Percentiles rank a stretch among this genome's conserved stretches.
Conservation (phyloP, 2,888 invertebrate species). For the Monochamus alternatus region DNA sequence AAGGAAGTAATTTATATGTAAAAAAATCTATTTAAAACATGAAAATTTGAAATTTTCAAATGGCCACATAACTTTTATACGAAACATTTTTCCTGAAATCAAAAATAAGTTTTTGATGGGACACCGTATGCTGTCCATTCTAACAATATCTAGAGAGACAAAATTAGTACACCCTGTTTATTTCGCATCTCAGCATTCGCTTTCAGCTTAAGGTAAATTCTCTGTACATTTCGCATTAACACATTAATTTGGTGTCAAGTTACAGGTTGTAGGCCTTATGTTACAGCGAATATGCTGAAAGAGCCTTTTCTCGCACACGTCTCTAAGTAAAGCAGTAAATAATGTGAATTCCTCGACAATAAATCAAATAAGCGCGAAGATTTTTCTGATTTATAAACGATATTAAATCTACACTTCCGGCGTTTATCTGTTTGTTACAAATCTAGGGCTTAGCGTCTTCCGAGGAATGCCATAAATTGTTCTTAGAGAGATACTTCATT, state of each 20-base stretch:
- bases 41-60: no score
- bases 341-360: constrained; percentile 43
- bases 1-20: no score
- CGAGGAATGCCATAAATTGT: background rate
- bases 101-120: no score
- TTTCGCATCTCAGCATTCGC: no score
- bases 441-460: constrained; percentile 1
- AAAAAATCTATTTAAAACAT: no score
- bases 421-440: constrained; percentile 15
- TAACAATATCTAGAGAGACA: no score
- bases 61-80: no score
- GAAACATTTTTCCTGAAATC: no score
- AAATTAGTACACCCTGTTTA: no score
- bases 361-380: constrained; percentile 34
- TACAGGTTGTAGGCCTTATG: constrained; percentile 35
- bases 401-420: constrained; percentile 47
- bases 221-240: constrained; percentile 7
- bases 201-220: no score
- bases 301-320: constrained; percentile 25
- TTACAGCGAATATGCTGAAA: constrained; percentile 39
- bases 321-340: constrained; percentile 16
- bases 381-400: constrained; percentile 37
- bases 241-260: constrained; percentile 35
- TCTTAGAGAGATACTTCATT: background rate
- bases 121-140: no score